Conservation (phyloP, 53 echinoderm and acorn worm species). For the Actinopyga echinites region DNA sequence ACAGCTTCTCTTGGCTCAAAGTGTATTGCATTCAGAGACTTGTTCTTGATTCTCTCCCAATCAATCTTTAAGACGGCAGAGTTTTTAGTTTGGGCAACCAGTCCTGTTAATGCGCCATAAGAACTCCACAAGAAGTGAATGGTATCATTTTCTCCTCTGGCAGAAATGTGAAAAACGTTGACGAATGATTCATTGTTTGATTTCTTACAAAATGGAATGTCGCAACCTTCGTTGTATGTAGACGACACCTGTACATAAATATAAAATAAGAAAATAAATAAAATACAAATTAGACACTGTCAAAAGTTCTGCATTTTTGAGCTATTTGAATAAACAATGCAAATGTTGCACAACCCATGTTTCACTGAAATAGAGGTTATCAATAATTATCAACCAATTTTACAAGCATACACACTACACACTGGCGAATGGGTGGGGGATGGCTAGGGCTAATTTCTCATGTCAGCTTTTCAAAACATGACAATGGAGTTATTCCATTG, state of each 20-base stretch:
- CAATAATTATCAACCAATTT: too few species aligned
- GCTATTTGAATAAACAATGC: not conserved
- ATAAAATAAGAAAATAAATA: not conserved
- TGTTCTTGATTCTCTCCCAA: slow-evolving; percentile 55
- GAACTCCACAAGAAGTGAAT: slow-evolving; percentile 91
- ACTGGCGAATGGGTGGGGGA: too few species aligned
- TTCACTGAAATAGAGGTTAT: not conserved
- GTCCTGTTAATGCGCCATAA: slow-evolving; percentile 75
- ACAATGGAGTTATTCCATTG: too few species aligned
- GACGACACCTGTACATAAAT: slow-evolving; percentile 62
- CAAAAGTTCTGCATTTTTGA: not conserved
- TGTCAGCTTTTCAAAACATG: too few species aligned
- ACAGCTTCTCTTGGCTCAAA: slow-evolving; percentile 66
- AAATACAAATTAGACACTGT: not conserved
- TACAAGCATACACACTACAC: too few species aligned
- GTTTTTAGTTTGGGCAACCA: slow-evolving; percentile 65
- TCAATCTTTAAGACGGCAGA: slow-evolving; percentile 62
- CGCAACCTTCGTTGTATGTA: slow-evolving; percentile 77
- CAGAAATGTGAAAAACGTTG: slow-evolving; percentile 80
- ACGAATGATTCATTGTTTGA: slow-evolving; percentile 11
- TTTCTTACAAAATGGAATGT: slow-evolving; percentile 64
- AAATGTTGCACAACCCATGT: not conserved
- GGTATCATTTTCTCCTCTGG: slow-evolving; percentile 64
- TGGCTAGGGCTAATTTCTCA: too few species aligned
- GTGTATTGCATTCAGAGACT: slow-evolving; percentile 43